Base-by-base conservation (phyloP, 2,888 invertebrate genomes). In the Idaea dimidiata region DNA sequence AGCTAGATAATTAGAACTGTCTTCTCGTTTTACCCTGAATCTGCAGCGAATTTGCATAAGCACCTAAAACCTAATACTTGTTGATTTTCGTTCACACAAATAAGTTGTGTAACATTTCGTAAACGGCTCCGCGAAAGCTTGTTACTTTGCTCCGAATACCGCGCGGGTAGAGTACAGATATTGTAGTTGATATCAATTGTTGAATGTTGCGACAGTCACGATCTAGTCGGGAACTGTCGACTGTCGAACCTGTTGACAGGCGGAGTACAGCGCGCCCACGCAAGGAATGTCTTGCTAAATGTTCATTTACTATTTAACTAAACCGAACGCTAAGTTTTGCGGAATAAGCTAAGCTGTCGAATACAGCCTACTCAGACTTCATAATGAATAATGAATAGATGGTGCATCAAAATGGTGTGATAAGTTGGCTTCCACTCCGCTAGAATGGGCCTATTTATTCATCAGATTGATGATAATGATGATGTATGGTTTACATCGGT, bases 201-300 rank as follows among this genome's bases (percentile, higher is more conserved):
- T 66, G 68, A 72, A 71, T 66, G 63, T 70, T 66, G 18, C 58
- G 10, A 61, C 17, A 18, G 61, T 16, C 70, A 63, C 59, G 62
- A 62, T 60, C 54, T 59, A 55, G 31, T 1, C 24, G 33, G 10
- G 31, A 63, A 61, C 66, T 75, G 73, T 75, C 73, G 43, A 61
- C 66, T 75, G 73, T 75, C 73, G 43, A 43, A 43, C 43, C 14
- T 43, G 43, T 10, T 43, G 43, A 43, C 43, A 43, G 43, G 43
- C 33, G 8, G 14, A 3, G 14, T 7, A 14, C 7, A 7, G 0
- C 43, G 14, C 43, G 43, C 43, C 43, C 43, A 43, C 43, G 43
- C 43, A 14, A 14, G 43, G 43, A 43, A 43, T 43, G 43, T 43
- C 43, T 43, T 8, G 43, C 43, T 43, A 43, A 43, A 43, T 43